Base-by-base conservation (phyloP, 2,888 invertebrate species). In the Apoda limacodes region DNA sequence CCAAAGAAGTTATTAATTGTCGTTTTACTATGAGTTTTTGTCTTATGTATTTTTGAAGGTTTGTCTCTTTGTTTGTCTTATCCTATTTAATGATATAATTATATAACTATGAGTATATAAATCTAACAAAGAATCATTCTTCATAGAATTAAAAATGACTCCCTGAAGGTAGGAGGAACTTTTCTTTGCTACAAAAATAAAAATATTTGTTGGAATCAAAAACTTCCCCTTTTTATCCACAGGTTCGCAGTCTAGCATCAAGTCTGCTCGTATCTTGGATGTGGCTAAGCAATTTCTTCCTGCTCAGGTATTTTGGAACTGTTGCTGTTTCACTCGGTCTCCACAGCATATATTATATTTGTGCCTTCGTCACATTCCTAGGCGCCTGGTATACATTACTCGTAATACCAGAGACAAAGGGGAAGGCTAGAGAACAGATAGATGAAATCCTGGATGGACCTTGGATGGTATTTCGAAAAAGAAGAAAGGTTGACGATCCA, bases 181-280 rank as follows among this genome's bases (percentile, higher is more conserved):
- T n/a, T n/a, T n/a, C n/a, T n/a, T n/a, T n/a, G n/a, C n/a, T n/a
- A n/a, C n/a, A n/a, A n/a, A n/a, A n/a, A n/a, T n/a, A n/a, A n/a
- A n/a, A n/a, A n/a, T n/a, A n/a, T n/a, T n/a, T n/a, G n/a, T n/a
- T n/a, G n/a, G n/a, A n/a, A n/a, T n/a, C n/a, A n/a, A n/a, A n/a
- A n/a, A n/a, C n/a, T n/a, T n/a, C n/a, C n/a, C n/a, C 17, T 17
- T 17, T 17, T 7, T 5, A 6, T 17, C 42, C 37, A 20, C 52
- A 80, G 80, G 70, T 75, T 2, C 61, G 80, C 27, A 66, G 74
- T 29, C 55, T 80, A 4, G 78, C 78, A 1, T 78, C 80, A 15
- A 74, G 80, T 26, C 51, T 80, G 12, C 57, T 80, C 9, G 69
- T 78, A 45, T 68, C 75, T 14, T 80, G 75, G 72, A 75, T 66